A percentile compares a stretch with the other conserved stretches of the same genome.
These are phyloP conservation scores for Clunio marinus DNA, from an alignment of 2,888 invertebrate genomes.

Conservation along the genomic window DNA sequence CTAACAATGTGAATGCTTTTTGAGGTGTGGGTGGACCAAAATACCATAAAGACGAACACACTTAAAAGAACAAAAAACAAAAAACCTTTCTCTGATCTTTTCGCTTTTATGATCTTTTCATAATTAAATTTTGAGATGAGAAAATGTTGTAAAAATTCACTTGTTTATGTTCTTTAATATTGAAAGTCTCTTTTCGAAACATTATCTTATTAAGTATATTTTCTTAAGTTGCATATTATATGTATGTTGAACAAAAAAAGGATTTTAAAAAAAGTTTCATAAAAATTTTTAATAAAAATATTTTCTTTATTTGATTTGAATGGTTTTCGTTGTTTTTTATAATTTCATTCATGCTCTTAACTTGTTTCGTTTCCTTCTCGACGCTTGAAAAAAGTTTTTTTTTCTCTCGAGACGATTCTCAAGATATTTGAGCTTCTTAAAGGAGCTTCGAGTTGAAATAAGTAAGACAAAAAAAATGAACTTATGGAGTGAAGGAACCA, in stretches of 20 bases:
- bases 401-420: not conserved
- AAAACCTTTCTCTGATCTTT: not conserved
- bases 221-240: conserved; percentile 19
- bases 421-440: not conserved
- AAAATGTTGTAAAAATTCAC: not conserved
- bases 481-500: not conserved
- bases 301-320: conserved; percentile 28
- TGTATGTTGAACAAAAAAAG: conserved; percentile 36
- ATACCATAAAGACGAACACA: conserved; percentile 14
- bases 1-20: not conserved
- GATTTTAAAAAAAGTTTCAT: conserved; percentile 9
- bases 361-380: too few species aligned
- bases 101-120: not conserved
- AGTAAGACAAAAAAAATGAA: not conserved
- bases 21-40: not conserved
- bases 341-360: not conserved
- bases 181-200: not conserved
- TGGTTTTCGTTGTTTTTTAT: conserved; percentile 1
- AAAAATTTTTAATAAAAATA: conserved; percentile 27
- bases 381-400: not conserved
- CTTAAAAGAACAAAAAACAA: too few species aligned
- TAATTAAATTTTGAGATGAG: conserved; percentile 3
- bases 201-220: not conserved
- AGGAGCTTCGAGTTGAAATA: not conserved
- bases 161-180: conserved; percentile 17